phyloP scores from a whole-genome alignment of 2,797 vertebrate genomes.

The Hydrocynus forskahlii region DNA sequence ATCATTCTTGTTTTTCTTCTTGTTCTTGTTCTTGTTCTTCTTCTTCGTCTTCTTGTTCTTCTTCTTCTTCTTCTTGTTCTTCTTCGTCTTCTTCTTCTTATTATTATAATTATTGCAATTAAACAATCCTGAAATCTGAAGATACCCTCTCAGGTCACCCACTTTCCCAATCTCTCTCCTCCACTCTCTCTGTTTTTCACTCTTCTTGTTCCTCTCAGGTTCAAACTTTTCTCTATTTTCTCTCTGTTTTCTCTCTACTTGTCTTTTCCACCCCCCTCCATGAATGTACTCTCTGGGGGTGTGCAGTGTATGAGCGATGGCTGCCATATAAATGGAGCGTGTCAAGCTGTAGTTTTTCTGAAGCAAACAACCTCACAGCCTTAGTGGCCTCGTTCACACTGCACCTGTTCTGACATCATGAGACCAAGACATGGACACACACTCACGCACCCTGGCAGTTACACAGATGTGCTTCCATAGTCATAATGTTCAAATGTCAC shows the following conservation, averaged over 20 bases:
- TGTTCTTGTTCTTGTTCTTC: too few species aligned
- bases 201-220: neutral
- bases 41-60: too few species aligned
- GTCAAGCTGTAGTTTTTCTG: slow-evolving; percentile 56
- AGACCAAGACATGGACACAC: neutral
- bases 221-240: too few species aligned
- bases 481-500: neutral
- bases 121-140: too few species aligned
- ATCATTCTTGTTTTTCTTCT: too few species aligned
- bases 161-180: neutral
- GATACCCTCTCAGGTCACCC: too few species aligned
- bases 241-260: neutral
- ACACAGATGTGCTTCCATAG: neutral
- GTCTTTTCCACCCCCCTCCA: neutral
- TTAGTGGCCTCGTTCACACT: slow-evolving; percentile 1
- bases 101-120: too few species aligned
- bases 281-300: slow-evolving; percentile 59
- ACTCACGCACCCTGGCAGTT: neutral
- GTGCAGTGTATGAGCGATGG: slow-evolving; percentile 66
- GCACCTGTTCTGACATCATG: slow-evolving; percentile 63
- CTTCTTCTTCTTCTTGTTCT: too few species aligned
- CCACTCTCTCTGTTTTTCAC: neutral
- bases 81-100: too few species aligned
- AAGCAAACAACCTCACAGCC: slow-evolving; percentile 47
- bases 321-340: slow-evolving; percentile 67